Evolutionary conservation across 1,140 invertebrate genomes (phyloP).

Genomic region (Drosophila murphyi): DNA sequence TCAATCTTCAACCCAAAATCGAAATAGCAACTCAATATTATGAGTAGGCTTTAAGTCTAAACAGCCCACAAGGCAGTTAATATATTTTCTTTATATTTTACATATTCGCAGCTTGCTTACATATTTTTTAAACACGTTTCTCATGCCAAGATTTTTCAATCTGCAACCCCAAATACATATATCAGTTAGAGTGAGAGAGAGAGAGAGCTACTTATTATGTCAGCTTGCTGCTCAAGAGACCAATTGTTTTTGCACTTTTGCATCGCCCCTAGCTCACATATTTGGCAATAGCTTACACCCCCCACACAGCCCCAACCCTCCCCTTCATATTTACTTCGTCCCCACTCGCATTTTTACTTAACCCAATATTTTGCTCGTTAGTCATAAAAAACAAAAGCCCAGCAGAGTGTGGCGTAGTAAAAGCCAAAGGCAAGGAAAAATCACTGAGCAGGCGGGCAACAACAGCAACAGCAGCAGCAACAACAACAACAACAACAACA

Average conservation of each 20-base stretch:
- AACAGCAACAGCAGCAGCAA: constrained; percentile 46
- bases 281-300: constrained; percentile 31
- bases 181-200: too few relatives aligned
- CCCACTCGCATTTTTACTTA: constrained; percentile 65
- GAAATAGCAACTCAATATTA: too few relatives aligned
- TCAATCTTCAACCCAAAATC: too few relatives aligned
- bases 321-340: constrained; percentile 1
- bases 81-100: too few relatives aligned
- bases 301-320: background rate
- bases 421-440: constrained; percentile 78
- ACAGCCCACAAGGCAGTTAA: too few relatives aligned
- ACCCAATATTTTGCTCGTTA: constrained; percentile 81
- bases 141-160: too few relatives aligned
- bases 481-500: constrained; percentile 46
- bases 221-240: constrained; percentile 15
- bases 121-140: background rate
- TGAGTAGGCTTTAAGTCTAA: too few relatives aligned
- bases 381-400: constrained; percentile 71
- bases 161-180: too few relatives aligned
- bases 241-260: constrained; percentile 32
- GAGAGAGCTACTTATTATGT: constrained; percentile 30
- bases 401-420: constrained; percentile 72
- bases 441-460: constrained; percentile 66
- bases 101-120: too few relatives aligned
- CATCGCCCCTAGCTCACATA: constrained; percentile 6